A percentile compares a stretch with the other conserved stretches of the same genome.
These are phyloP conservation scores for Xanthorhoe spadicearia DNA, from an alignment of 2,888 invertebrate genomes.

Conservation along the genomic window DNA sequence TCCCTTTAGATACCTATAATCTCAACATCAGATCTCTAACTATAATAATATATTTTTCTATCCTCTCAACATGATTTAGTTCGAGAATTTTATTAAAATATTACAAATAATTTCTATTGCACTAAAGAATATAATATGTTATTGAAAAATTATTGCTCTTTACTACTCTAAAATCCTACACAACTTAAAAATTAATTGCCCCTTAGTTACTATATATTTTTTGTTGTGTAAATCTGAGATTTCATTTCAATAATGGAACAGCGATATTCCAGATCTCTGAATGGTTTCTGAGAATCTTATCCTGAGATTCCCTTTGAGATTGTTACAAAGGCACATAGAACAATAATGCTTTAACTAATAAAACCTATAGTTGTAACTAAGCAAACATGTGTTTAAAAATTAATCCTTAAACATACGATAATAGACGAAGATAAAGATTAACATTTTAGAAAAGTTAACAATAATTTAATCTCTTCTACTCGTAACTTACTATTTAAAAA, in stretches of 20 bases:
- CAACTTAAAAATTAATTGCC: constrained; percentile 51
- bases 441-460: constrained; percentile 82
- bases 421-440: constrained; percentile 68
- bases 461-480: constrained; percentile 82
- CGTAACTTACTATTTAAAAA: constrained; percentile 70
- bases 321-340: constrained; percentile 66
- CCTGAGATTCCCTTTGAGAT: constrained; percentile 77
- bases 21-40: constrained; percentile 82
- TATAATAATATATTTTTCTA: constrained; percentile 58
- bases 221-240: constrained; percentile 40
- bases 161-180: constrained; percentile 63
- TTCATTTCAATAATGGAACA: constrained; percentile 41
- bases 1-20: constrained; percentile 65
- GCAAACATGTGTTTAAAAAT: constrained; percentile 56
- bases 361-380: constrained; percentile 51
- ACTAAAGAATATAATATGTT: constrained; percentile 62
- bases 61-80: constrained; percentile 50
- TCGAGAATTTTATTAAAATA: constrained; percentile 68
- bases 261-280: constrained; percentile 40
- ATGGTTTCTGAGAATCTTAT: constrained; percentile 55
- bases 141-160: constrained; percentile 74
- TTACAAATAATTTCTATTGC: constrained; percentile 81
- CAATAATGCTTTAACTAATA: constrained; percentile 57
- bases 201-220: constrained; percentile 35
- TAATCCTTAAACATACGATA: constrained; percentile 50